A percentile compares a stretch with the other conserved stretches of the same genome.
Evolutionary conservation across 2,888 invertebrate genomes (phyloP).

Genomic region (Lasioglossum leucozonium): DNA sequence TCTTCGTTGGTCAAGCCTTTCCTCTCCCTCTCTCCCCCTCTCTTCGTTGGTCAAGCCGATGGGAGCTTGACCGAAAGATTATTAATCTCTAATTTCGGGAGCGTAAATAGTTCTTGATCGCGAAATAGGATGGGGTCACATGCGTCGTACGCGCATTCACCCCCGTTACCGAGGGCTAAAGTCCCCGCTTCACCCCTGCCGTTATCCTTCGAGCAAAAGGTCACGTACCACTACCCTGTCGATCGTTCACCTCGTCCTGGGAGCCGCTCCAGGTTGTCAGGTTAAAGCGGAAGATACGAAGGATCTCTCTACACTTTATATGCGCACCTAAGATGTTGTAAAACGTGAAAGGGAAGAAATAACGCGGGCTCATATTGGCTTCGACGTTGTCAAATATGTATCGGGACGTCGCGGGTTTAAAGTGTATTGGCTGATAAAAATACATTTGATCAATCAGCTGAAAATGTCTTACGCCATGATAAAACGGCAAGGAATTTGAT

Average conservation of each 20-base stretch:
- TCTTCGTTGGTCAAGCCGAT: no score
- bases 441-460: not conserved
- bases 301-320: conserved; percentile 45
- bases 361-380: not conserved
- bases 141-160: conserved; percentile 76
- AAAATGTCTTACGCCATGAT: not conserved
- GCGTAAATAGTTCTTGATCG: conserved; percentile 50
- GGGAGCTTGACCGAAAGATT: conserved; percentile 28
- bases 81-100: conserved; percentile 52
- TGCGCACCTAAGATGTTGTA: conserved; percentile 11
- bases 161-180: conserved; percentile 74
- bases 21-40: not conserved
- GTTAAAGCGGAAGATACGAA: conserved; percentile 80
- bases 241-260: conserved; percentile 81
- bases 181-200: conserved; percentile 73
- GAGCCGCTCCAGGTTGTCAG: conserved; percentile 76
- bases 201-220: conserved; percentile 84
- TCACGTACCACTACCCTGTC: conserved; percentile 82
- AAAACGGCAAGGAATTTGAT: not conserved
- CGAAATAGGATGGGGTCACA: conserved; percentile 52
- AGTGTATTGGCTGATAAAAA: not conserved
- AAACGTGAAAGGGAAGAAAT: not conserved
- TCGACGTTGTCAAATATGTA: not conserved
- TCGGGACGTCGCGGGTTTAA: no score
- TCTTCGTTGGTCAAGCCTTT: no score